Percentiles rank a stretch among this genome's conserved stretches.
phyloP scores from a whole-genome alignment of 1,140 invertebrate genomes.

The Eubasilissa regina region DNA sequence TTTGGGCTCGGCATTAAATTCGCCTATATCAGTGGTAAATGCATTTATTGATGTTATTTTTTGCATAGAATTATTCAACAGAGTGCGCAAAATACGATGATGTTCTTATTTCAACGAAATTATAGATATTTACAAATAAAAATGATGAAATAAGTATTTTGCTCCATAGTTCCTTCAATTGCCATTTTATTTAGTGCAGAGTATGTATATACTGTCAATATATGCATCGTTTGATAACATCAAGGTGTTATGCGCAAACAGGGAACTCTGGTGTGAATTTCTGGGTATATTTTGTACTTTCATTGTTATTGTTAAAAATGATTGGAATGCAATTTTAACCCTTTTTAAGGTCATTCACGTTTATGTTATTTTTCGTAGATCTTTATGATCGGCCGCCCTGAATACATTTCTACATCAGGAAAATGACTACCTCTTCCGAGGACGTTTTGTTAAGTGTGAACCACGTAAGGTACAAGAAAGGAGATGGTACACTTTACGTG shows the following conservation, averaged over 20 bases:
- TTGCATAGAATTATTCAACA: background rate
- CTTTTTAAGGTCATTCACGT: slow-evolving; percentile 34
- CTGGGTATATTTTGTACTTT: slow-evolving; percentile 1
- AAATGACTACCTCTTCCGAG: slow-evolving; percentile 89
- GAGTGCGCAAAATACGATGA: slow-evolving; percentile 11
- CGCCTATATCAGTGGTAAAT: slow-evolving; percentile 42
- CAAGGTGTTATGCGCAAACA: slow-evolving; percentile 35
- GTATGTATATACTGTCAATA: slow-evolving; percentile 13
- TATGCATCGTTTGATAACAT: slow-evolving; percentile 33
- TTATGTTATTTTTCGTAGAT: slow-evolving; percentile 40
- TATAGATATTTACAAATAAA: slow-evolving; percentile 15
- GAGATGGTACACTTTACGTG: slow-evolving; percentile 94
- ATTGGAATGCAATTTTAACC: slow-evolving; percentile 11
- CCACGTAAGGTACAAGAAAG: slow-evolving; percentile 95
- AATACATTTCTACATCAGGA: slow-evolving; percentile 35
- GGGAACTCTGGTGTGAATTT: slow-evolving; percentile 1
- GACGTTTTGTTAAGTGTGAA: slow-evolving; percentile 94
- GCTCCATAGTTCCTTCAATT: slow-evolving; percentile 34
- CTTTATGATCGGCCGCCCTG: slow-evolving; percentile 57
- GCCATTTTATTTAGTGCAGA: slow-evolving; percentile 49
- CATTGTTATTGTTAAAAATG: slow-evolving; percentile 3
- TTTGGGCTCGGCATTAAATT: slow-evolving; percentile 40
- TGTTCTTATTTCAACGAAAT: slow-evolving; percentile 23
- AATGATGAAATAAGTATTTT: slow-evolving; percentile 28
- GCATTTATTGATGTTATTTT: slow-evolving; percentile 38